These are phyloP conservation scores for human (Homo sapiens) DNA, from an alignment of 2,113 vertebrate genomes.

Conservation along the genomic window DNA sequence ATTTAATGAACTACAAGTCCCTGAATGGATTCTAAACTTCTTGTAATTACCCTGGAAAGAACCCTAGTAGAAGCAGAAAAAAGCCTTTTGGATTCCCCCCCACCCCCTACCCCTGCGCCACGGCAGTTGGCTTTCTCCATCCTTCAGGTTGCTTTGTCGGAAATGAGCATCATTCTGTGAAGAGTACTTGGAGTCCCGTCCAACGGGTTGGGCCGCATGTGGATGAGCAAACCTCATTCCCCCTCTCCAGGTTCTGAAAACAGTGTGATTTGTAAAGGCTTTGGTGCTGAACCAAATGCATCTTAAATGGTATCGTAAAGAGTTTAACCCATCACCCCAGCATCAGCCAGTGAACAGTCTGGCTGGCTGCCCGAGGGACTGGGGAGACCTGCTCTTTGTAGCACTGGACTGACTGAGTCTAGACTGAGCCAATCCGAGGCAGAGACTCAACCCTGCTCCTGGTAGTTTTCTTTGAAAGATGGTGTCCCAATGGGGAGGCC, in stretches of 20 bases:
- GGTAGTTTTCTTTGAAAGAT: not conserved
- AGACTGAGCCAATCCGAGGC: not conserved
- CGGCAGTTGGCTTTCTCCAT: not conserved
- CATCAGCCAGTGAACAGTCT: not conserved
- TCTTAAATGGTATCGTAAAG: not conserved
- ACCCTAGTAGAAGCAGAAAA: slow-evolving; percentile 61
- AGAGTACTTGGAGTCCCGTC: not conserved
- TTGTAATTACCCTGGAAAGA: slow-evolving; percentile 79
- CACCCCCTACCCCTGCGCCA: not conserved
- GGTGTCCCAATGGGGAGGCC: not conserved
- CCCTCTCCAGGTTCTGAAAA: not conserved
- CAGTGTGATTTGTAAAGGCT: not conserved
- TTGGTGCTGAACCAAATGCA: not conserved
- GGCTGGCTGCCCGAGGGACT: rapidly evolving
- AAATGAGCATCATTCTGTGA: not conserved
- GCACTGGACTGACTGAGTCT: not conserved
- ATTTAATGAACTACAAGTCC: slow-evolving; percentile 79
- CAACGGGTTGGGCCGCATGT: not conserved
- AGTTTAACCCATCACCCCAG: not conserved
- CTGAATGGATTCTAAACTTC: slow-evolving; percentile 73
- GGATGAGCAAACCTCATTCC: not conserved
- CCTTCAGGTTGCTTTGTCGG: not conserved
- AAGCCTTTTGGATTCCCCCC: not conserved
- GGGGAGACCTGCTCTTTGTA: not conserved
- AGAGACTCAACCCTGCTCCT: not conserved